A percentile compares a stretch with the other conserved stretches of the same genome.
Evolutionary conservation across 2,888 invertebrate genomes (phyloP).

Genomic region (Mylabris sibirica): DNA sequence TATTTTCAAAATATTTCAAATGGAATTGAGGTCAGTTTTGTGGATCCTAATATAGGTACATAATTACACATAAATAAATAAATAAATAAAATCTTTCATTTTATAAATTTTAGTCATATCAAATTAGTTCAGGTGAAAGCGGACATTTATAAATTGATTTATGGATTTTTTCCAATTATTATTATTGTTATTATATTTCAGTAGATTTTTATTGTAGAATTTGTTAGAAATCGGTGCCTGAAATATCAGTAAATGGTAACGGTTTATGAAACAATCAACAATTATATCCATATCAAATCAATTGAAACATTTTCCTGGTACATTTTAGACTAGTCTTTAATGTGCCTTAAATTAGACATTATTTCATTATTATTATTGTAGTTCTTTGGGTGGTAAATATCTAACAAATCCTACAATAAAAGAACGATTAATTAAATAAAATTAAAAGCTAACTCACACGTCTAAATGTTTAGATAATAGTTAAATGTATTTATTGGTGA

Average conservation of each 20-base stretch:
- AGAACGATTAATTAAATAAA: slow-evolving; percentile 29
- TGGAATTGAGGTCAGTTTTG: slow-evolving; percentile 32
- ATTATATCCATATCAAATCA: slow-evolving; percentile 1
- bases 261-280: neutral
- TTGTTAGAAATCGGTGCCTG: slow-evolving; percentile 28
- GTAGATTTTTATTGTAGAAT: slow-evolving; percentile 21
- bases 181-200: slow-evolving; percentile 22
- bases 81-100: slow-evolving; percentile 30
- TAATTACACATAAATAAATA: no score
- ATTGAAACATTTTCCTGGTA: slow-evolving; percentile 17
- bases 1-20: slow-evolving; percentile 39
- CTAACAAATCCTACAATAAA: slow-evolving; percentile 44
- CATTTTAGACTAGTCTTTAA: slow-evolving; percentile 42
- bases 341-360: slow-evolving; percentile 37
- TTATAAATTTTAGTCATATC: slow-evolving; percentile 45
- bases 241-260: neutral
- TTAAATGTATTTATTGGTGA: slow-evolving; percentile 49
- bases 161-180: slow-evolving; percentile 20
- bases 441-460: slow-evolving; percentile 45
- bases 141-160: slow-evolving; percentile 32
- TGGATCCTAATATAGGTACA: slow-evolving; percentile 13
- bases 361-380: slow-evolving; percentile 18
- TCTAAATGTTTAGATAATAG: slow-evolving; percentile 56
- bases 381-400: slow-evolving; percentile 30
- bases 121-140: slow-evolving; percentile 45